Percentiles rank a stretch among this genome's conserved stretches.
Evolutionary conservation across 2,888 invertebrate species (phyloP).

Genomic region (Sarcophaga carnaria): DNA sequence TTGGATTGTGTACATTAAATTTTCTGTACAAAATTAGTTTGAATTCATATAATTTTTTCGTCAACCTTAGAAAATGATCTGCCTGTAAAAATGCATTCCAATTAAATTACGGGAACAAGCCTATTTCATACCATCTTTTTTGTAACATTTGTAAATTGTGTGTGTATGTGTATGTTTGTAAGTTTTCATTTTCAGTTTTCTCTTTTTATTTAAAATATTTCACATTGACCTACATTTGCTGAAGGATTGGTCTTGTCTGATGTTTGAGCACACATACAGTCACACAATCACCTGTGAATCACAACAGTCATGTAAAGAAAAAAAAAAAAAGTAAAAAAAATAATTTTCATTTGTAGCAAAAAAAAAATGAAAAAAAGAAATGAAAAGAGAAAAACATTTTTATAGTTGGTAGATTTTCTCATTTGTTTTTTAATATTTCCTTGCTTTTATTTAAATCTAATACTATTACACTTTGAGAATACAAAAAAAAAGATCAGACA

Average conservation of each 20-base stretch:
- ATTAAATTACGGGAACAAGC: too few species aligned
- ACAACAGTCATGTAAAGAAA: too few species aligned
- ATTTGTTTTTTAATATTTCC: neutral
- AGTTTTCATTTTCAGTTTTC: neutral
- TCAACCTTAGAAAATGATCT: too few species aligned
- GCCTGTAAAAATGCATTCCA: too few species aligned
- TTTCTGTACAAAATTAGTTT: too few species aligned
- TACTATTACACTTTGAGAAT: neutral
- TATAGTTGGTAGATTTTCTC: neutral
- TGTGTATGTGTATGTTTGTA: neutral
- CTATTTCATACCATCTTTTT: too few species aligned
- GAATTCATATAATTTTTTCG: too few species aligned
- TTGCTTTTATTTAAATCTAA: constrained; percentile 8
- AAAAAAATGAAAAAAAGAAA: too few species aligned
- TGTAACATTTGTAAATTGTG: too few species aligned
- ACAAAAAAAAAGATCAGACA: neutral
- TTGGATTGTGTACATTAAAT: too few species aligned
- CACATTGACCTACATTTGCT: neutral
- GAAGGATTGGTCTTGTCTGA: constrained; percentile 9
- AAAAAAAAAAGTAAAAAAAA: neutral
- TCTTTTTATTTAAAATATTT: neutral
- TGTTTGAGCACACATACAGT: neutral
- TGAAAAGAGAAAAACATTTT: neutral
- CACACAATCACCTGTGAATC: neutral
- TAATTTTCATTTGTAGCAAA: constrained; percentile 2